Conservation (phyloP, 1,140 invertebrate species). For the Drosophila dunni region DNA sequence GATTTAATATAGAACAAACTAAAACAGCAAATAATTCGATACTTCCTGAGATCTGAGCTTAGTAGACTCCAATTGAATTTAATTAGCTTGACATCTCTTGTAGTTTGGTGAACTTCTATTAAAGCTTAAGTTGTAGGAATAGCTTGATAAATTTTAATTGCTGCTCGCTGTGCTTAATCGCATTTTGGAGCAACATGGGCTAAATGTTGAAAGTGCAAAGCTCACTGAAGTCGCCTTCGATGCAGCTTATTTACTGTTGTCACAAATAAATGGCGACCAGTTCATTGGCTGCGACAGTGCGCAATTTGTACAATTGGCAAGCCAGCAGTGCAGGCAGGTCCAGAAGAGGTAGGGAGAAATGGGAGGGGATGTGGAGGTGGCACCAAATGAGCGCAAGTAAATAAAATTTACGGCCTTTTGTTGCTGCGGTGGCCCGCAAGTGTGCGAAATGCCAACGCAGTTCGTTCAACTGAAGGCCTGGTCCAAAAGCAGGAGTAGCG, state of each 20-base stretch:
- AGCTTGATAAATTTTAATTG: conserved; percentile 4
- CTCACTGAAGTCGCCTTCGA: conserved; percentile 11
- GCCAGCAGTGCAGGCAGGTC: conserved; percentile 1
- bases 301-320: conserved; percentile 55
- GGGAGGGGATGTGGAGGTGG: conserved; percentile 13
- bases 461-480: conserved; percentile 18
- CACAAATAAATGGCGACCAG: conserved; percentile 50
- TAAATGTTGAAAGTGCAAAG: conserved; percentile 40
- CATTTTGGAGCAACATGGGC: conserved; percentile 8
- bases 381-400: conserved; percentile 71
- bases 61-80: background rate
- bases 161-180: conserved; percentile 4
- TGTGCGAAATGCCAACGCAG: conserved; percentile 43
- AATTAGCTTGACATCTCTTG: background rate
- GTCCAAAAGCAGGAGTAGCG: conserved; percentile 3
- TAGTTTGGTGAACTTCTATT: conserved; percentile 3
- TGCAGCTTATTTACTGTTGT: conserved; percentile 47
- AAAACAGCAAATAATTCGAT: too few relatives aligned
- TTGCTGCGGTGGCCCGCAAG: conserved; percentile 71
- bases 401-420: conserved; percentile 81
- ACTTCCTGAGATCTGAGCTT: background rate
- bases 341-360: conserved; percentile 3
- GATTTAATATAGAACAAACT: too few relatives aligned
- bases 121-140: conserved; percentile 1
- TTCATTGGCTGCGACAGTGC: conserved; percentile 56